Evolutionary conservation across 1,140 invertebrate species (phyloP), one percentile per base, ranked within the genome.

Genomic region (Drosophila busckii): DNA sequence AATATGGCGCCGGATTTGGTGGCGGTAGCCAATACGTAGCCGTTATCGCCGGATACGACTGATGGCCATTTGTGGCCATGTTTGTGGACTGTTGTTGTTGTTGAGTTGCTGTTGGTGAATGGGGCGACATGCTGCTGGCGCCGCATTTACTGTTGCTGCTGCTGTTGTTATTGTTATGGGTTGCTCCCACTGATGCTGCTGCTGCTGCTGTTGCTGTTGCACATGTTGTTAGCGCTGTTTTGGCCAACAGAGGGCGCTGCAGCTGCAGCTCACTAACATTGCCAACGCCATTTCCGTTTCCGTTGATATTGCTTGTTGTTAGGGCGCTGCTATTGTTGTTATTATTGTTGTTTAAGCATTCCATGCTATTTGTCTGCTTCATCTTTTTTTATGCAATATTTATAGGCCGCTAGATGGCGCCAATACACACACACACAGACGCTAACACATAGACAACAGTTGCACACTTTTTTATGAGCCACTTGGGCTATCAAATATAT

Each of bases 1-100:
- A 91, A 89, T 94, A 93, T 76, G 92, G 93, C 65, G 91, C 92
- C 65, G 91, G 91, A 88, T 92, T 92, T 40, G 93, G 90, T 67
- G 93, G 91, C 50, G 93, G 92, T 66, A 93, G 91, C 93, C 93
- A 94, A 87, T 94, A 94, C 71, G 93, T 92, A 84, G 92, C 91
- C 87, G 91, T 93, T 89, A 94, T 94, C 52, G 93, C 90, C 70
- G 93, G 93, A 89, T 94, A 94, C 80, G 89, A 89, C 56, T 83
- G 84, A 83, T 86, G 84, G 73, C 84, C 84, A 86, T 86, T 86
- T 85, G 78, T 86, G 78, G 78, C 61, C 64, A 70, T 68, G 83
- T 68, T 82, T 82, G 68, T 59, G 66, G 80, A 44, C 71, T 70
- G 69, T 22, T 55, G 56, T 31, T 49, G 68, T 22, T 49, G 68